phyloP scores from a whole-genome alignment of 2,113 vertebrate species.

The Pedionomus torquatus region DNA sequence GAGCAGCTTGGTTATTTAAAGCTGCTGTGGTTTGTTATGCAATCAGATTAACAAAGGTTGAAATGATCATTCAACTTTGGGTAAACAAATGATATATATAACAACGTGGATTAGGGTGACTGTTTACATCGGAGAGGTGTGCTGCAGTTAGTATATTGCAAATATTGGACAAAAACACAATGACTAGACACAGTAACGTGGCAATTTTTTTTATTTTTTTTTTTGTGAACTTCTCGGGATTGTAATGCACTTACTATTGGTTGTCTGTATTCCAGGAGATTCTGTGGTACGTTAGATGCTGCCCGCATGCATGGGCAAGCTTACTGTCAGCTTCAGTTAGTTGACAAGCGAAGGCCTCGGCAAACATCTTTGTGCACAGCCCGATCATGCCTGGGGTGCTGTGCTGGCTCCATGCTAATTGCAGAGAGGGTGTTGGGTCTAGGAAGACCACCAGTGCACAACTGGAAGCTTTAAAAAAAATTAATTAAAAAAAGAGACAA shows the following conservation, averaged over 20 bases:
- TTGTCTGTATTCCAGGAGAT: not conserved
- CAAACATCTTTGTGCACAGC: not conserved
- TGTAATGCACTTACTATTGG: not conserved
- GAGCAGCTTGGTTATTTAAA: conserved; percentile 20
- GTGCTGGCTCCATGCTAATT: not conserved
- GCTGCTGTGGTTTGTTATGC: conserved; percentile 35
- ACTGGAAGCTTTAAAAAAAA: not conserved
- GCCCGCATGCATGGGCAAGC: not conserved
- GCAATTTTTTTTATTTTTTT: not conserved
- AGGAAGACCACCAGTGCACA: not conserved
- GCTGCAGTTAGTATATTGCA: not conserved
- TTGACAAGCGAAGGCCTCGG: not conserved
- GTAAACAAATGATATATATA: not conserved
- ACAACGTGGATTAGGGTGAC: not conserved
- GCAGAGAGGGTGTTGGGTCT: not conserved
- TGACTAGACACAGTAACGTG: not conserved
- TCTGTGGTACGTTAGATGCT: not conserved
- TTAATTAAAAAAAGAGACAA: not conserved
- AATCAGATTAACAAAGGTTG: conserved; percentile 55
- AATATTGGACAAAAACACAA: not conserved
- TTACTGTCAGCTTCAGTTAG: not conserved
- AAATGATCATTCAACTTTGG: conserved; percentile 24
- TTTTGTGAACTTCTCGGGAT: not conserved
- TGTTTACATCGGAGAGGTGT: not conserved
- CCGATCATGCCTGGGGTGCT: rapidly evolving